Conservation (phyloP, 2,797 vertebrate species). For the Orestias chungarensis region DNA sequence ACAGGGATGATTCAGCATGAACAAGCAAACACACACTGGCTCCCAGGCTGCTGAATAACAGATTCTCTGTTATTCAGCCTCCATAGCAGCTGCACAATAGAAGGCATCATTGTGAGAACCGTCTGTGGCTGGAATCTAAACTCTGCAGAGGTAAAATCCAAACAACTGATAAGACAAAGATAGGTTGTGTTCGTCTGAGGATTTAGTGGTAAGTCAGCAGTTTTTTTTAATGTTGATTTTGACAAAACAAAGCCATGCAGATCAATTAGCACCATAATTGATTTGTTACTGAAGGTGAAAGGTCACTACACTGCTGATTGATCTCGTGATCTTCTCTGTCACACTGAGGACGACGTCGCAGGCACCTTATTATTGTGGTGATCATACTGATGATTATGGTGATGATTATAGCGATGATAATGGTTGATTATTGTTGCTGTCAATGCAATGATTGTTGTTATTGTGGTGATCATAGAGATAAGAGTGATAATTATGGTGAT, state of each 20-base stretch:
- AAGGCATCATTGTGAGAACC: constrained; percentile 15
- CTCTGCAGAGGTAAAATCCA: not conserved
- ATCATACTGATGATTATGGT: no score
- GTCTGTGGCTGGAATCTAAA: constrained; percentile 6
- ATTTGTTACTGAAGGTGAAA: constrained; percentile 20
- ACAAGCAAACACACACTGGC: constrained; percentile 48
- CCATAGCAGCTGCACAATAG: constrained; percentile 6
- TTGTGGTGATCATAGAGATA: no score
- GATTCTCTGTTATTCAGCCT: constrained; percentile 42
- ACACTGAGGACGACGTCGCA: no score
- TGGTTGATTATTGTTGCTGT: no score
- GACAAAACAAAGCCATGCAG: constrained; percentile 7
- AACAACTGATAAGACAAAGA: not conserved
- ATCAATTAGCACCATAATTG: constrained; percentile 8
- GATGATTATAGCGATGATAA: no score
- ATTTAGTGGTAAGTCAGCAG: not conserved
- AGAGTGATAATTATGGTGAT: no score
- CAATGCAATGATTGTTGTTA: no score
- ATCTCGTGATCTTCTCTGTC: constrained; percentile 38
- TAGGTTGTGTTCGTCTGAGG: not conserved
- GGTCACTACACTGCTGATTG: constrained; percentile 32
- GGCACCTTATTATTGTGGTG: no score
- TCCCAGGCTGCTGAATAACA: constrained; percentile 25
- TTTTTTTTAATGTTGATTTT: not conserved
- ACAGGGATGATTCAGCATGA: constrained; percentile 76